phyloP scores from a whole-genome alignment of 23 tunicate species.

The Styela clava region DNA sequence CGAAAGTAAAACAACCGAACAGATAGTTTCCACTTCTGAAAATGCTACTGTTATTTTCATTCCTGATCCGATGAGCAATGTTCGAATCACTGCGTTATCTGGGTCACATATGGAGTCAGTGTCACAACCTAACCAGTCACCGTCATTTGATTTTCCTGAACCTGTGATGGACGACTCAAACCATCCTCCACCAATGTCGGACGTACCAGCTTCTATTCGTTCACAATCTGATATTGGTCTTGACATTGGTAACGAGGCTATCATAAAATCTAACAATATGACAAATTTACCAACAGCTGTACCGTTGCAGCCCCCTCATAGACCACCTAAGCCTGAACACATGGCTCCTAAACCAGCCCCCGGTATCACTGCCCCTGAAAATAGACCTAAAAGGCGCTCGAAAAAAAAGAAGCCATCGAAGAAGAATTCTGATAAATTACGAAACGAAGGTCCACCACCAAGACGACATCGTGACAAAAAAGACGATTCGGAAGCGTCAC shows the following conservation, averaged over 20 bases:
- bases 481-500: not conserved
- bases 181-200: not conserved
- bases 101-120: not conserved
- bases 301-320: not conserved
- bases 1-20: not conserved
- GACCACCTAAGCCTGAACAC: not conserved
- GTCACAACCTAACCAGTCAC: not conserved
- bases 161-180: not conserved
- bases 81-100: not conserved
- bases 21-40: not conserved
- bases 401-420: not conserved
- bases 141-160: not conserved
- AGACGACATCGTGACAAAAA: not conserved
- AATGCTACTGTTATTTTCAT: not conserved
- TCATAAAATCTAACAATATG: slow-evolving; percentile 20
- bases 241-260: slow-evolving; percentile 23
- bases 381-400: not conserved
- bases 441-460: not conserved
- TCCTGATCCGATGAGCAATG: not conserved
- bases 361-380: not conserved
- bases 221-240: slow-evolving; percentile 4
- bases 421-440: not conserved
- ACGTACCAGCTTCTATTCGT: not conserved
- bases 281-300: not conserved
- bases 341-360: not conserved